Conservation (phyloP, 2,113 vertebrate species). For the Indicator maculatus region DNA sequence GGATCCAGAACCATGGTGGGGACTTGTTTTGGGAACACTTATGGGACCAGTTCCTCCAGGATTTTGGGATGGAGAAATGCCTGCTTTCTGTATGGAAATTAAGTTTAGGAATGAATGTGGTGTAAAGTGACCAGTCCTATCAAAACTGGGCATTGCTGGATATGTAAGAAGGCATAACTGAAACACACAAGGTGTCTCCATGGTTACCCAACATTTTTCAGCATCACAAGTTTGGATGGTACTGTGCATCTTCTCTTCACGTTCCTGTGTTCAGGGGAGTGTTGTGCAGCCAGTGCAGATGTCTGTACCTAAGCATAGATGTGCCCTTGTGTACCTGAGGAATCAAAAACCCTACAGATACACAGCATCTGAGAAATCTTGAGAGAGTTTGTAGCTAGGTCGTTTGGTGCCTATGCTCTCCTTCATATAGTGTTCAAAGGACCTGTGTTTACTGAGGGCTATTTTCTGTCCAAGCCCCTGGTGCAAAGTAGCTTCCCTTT, state of each 20-base stretch:
- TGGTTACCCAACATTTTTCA: not conserved
- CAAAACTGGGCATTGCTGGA: not conserved
- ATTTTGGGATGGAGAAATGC: not conserved
- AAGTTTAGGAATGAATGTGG: not conserved
- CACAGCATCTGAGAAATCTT: not conserved
- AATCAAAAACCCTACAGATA: not conserved
- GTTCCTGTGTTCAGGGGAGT: not conserved
- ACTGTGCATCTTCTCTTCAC: not conserved
- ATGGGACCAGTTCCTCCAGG: not conserved
- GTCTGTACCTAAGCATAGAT: not conserved
- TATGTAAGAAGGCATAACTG: not conserved
- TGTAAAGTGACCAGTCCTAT: not conserved
- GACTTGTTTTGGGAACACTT: not conserved
- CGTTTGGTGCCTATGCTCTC: not conserved
- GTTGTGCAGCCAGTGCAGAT: not conserved
- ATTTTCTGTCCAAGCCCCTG: not conserved
- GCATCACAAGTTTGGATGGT: not conserved
- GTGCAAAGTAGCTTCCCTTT: not conserved
- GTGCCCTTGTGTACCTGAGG: not conserved
- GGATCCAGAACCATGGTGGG: not conserved
- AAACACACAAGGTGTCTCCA: not conserved
- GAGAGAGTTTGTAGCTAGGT: not conserved
- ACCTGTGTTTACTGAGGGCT: not conserved
- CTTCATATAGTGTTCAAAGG: rapidly evolving
- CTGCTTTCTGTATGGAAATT: not conserved